Conservation (phyloP, 2,797 vertebrate genomes). For the Paratrypauchen microcephalus region DNA sequence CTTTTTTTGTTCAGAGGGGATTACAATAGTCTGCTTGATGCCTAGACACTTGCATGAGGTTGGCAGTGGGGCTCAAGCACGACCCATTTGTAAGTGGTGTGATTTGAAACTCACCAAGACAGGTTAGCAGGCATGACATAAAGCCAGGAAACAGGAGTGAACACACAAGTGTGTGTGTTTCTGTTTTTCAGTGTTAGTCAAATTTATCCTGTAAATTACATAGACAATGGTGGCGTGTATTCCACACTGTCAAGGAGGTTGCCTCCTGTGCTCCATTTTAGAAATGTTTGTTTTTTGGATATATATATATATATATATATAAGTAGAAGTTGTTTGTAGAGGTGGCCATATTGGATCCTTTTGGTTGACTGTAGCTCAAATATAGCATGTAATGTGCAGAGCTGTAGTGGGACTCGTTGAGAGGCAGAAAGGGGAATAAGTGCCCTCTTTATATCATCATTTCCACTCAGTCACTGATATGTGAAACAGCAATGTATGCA, state of each 20-base stretch:
- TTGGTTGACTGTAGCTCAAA: conserved; percentile 13
- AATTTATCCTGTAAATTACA: conserved; percentile 18
- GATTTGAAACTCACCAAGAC: conserved; percentile 43
- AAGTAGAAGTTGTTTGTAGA: conserved; percentile 18
- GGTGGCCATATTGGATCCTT: conserved; percentile 15
- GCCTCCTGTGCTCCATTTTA: conserved; percentile 7
- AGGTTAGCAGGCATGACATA: conserved; percentile 34
- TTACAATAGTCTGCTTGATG: conserved; percentile 41
- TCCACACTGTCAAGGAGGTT: conserved; percentile 18
- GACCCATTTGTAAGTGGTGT: conserved; percentile 37
- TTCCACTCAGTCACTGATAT: conserved; percentile 4
- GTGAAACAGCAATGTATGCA: neutral
- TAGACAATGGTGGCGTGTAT: conserved; percentile 11
- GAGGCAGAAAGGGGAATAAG: conserved; percentile 13
- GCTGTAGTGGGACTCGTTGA: conserved; percentile 17
- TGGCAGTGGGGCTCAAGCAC: conserved; percentile 16
- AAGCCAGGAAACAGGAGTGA: conserved; percentile 27
- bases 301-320: too few relatives aligned
- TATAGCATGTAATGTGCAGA: conserved; percentile 26
- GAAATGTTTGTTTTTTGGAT: conserved; percentile 10
- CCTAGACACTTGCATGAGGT: conserved; percentile 27
- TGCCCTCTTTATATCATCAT: conserved; percentile 4
- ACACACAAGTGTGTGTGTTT: conserved; percentile 10
- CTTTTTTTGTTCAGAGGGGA: conserved; percentile 21
- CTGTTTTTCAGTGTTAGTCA: conserved; percentile 7